Evolutionary conservation across 2,888 invertebrate genomes (phyloP).

Genomic region (Tolmerus cingulatus): DNA sequence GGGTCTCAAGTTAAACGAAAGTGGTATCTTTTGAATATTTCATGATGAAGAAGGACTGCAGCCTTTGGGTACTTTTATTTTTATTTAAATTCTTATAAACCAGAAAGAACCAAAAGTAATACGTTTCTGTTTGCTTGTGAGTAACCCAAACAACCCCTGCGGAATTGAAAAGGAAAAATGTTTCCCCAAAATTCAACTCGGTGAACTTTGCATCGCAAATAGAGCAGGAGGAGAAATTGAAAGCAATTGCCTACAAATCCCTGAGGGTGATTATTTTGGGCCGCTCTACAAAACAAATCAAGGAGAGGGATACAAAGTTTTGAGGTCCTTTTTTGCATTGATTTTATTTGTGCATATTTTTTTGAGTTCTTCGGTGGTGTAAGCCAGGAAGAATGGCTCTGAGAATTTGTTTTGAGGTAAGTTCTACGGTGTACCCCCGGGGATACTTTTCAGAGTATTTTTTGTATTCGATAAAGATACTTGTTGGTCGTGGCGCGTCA

Average conservation of each 20-base stretch:
- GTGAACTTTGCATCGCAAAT: not conserved
- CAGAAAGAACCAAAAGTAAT: not conserved
- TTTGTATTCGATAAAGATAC: not conserved
- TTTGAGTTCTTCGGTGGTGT: not conserved
- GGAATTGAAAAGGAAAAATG: not conserved
- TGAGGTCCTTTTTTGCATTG: not conserved
- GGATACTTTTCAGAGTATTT: not conserved
- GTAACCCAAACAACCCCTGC: not conserved
- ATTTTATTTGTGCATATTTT: not conserved
- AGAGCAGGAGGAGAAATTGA: not conserved
- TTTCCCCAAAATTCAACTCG: not conserved
- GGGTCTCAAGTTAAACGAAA: not conserved
- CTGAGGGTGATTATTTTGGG: not conserved
- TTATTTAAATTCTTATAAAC: not conserved
- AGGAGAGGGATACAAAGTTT: not conserved
- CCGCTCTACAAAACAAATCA: not conserved
- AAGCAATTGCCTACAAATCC: not conserved
- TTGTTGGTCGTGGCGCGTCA: not conserved
- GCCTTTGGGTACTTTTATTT: not conserved
- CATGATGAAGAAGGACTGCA: not conserved
- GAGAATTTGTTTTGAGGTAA: not conserved
- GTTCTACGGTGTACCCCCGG: too few species aligned
- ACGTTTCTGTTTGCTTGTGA: not conserved
- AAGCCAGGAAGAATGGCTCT: not conserved
- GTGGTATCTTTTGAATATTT: not conserved